phyloP scores from a whole-genome alignment of 1,140 invertebrate genomes.

The Cyrtorhinus lividipennis region DNA sequence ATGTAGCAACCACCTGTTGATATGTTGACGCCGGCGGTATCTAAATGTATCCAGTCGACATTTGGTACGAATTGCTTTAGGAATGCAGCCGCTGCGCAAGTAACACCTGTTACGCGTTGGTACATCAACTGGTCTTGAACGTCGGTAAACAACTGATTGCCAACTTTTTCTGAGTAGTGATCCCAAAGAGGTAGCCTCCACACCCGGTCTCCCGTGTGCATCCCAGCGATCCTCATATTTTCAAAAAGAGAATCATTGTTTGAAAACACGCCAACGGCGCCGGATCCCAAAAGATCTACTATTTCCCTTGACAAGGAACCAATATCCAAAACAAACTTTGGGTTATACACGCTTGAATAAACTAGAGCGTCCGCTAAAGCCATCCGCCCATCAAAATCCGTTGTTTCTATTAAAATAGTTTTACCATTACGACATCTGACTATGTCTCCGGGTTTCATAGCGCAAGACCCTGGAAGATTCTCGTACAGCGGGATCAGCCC shows the following conservation, averaged over 20 bases:
- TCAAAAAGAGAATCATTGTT: conserved; percentile 38
- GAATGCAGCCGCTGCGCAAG: conserved; percentile 42
- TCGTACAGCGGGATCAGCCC: conserved; percentile 43
- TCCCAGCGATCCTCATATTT: conserved; percentile 34
- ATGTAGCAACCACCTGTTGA: conserved; percentile 51
- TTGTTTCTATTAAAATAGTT: conserved; percentile 47
- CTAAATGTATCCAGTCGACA: conserved; percentile 41
- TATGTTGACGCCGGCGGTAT: conserved; percentile 39
- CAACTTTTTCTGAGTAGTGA: conserved; percentile 37
- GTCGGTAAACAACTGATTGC: conserved; percentile 28
- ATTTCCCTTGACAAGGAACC: conserved; percentile 47
- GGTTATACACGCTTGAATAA: conserved; percentile 44
- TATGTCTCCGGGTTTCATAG: conserved; percentile 48
- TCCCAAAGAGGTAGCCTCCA: conserved; percentile 51
- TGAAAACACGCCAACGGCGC: conserved; percentile 40
- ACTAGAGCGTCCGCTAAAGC: conserved; percentile 46
- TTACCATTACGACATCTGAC: conserved; percentile 47
- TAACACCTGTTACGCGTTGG: conserved; percentile 29
- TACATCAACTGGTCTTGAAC: conserved; percentile 9
- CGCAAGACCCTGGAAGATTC: conserved; percentile 44
- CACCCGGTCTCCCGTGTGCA: conserved; percentile 44
- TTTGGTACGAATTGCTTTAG: conserved; percentile 40
- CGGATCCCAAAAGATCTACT: conserved; percentile 37
- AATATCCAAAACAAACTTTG: conserved; percentile 42
- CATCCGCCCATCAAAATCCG: conserved; percentile 48